phyloP scores from a whole-genome alignment of 2,797 vertebrate genomes.

The Chloroceryle inda region DNA sequence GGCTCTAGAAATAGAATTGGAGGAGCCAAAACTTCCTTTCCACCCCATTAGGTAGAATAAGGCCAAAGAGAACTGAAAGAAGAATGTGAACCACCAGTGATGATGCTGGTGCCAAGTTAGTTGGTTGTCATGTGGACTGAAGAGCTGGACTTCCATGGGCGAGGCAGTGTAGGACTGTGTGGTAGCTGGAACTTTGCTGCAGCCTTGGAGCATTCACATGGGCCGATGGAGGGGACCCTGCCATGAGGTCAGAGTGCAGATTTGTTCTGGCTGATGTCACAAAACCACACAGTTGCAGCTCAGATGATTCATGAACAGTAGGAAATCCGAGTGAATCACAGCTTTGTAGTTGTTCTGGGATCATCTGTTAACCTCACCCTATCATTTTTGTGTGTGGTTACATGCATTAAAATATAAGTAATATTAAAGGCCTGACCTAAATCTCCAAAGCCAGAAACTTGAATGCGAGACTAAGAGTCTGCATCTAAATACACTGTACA shows the following conservation, averaged over 20 bases:
- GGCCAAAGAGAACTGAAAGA: neutral
- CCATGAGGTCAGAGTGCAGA: neutral
- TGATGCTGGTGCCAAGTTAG: neutral
- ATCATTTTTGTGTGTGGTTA: conserved; percentile 32
- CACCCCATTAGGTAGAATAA: neutral
- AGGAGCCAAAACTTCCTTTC: neutral
- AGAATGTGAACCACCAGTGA: neutral
- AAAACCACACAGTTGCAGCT: neutral
- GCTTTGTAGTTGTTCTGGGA: conserved; percentile 18
- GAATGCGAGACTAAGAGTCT: neutral
- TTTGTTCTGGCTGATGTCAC: neutral
- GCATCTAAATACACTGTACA: neutral
- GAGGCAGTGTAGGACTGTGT: fast-evolving
- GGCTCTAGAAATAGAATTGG: neutral
- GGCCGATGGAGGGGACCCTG: neutral
- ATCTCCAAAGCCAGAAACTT: conserved; percentile 23
- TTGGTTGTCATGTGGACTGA: neutral
- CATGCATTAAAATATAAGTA: neutral
- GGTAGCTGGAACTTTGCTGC: neutral
- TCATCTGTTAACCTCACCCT: conserved; percentile 16
- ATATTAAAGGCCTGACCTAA: conserved; percentile 38
- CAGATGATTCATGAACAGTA: neutral
- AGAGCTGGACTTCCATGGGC: neutral
- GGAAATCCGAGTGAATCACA: conserved; percentile 18
- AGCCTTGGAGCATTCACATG: neutral